Evolutionary conservation across 2,888 invertebrate species (phyloP), one percentile per base, ranked within the genome.

Genomic region (Acheta domesticus): DNA sequence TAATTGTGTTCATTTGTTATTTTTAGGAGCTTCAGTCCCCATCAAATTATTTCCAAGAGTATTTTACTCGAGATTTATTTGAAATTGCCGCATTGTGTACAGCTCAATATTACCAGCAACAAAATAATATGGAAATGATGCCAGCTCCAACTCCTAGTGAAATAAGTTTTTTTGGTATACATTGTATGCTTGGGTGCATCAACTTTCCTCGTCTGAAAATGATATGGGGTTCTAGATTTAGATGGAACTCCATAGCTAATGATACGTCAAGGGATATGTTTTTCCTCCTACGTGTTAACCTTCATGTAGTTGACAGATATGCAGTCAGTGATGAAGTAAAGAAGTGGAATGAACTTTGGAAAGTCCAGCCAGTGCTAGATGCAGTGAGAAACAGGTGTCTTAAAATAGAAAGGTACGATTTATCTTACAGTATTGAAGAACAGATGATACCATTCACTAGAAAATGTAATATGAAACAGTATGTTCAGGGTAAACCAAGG

Each of bases 401-500:
- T 84, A 11, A 83, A 82, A 23, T 23, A 23, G 23, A 23, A 23
- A 23, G 23, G 23, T 23, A 23, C 23, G 23, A 23, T 23, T 23
- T 2, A 2, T 23, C 80, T 23, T 23, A 23, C 23, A 23, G 23
- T 23, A 23, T 23, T 23, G 23, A 23, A 2, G 23, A 23, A 23
- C 23, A 23, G 23, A 23, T 23, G 23, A 23, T 23, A 23, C 23
- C 23, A 23, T 23, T 23, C 23, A 2, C 23, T 23, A 2, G 23
- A 23, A 23, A 23, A 23, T 23, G 23, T 23, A 2, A 2, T 2
- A 23, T 23, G 23, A 23, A 23, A 23, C 23, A 23, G 2, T 23
- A 23, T 23, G 23, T 23, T 23, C 23, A 23, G 23, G 84, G 83
- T 80, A 85, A 85, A 81, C 86, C 85, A 20, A 81, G 84, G 20